These are phyloP conservation scores for Ptilodon capucinus DNA, from an alignment of 2,888 invertebrate genomes.

Conservation along the genomic window DNA sequence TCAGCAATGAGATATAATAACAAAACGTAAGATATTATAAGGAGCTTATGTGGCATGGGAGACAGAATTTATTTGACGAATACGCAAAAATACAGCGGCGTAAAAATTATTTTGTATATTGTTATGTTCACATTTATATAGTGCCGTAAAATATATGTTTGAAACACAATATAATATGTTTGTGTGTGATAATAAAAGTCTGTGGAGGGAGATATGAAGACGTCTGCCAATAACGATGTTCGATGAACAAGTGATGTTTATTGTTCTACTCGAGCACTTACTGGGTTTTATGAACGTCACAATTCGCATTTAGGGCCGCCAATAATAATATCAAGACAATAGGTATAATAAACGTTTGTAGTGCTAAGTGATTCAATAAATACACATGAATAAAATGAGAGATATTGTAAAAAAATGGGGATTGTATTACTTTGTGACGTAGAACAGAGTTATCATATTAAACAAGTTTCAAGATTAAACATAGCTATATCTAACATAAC, in stretches of 20 bases:
- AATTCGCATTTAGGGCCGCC: no score
- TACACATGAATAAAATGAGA: no score
- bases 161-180: constrained; percentile 15
- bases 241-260: constrained; percentile 24
- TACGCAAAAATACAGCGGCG: constrained; percentile 11
- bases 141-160: constrained; percentile 23
- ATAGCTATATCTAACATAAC: neutral
- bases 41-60: neutral
- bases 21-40: constrained; percentile 2
- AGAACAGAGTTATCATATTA: neutral
- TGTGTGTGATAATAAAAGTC: constrained; percentile 24
- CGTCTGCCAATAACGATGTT: constrained; percentile 30
- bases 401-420: no score
- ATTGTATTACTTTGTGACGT: no score
- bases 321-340: no score
- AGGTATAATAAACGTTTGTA: no score
- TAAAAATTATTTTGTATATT: constrained; percentile 20
- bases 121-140: constrained; percentile 25
- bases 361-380: no score
- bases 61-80: constrained; percentile 11
- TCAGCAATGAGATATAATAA: neutral
- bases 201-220: constrained; percentile 32
- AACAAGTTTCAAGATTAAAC: neutral
- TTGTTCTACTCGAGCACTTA: constrained; percentile 16
- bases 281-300: neutral